Evolutionary conservation across 2,888 invertebrate species (phyloP), one percentile per base, ranked within the genome.

Genomic region (Operophtera brumata): DNA sequence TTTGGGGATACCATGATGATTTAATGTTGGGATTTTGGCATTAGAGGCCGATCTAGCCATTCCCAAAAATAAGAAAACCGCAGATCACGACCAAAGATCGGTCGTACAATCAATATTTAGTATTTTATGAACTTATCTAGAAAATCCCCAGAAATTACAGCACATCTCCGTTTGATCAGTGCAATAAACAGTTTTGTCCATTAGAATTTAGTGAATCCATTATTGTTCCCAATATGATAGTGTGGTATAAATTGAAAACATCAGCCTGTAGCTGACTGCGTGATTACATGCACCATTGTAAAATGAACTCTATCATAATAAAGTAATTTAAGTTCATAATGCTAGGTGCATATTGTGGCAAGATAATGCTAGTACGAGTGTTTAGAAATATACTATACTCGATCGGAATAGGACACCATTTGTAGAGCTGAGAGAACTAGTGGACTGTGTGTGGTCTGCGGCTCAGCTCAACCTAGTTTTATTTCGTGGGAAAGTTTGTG

Each of bases 401-500:
- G 14, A 25, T n/a, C 12, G 41, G 25, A 35, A 48, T 57, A 52
- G n/a, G 9, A 35, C 25, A 14, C 26, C 26, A 30, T 57, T 52
- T 48, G 39, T 28, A 32, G n/a, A 35, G 36, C 42, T 46, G 9
- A 2, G 9, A 14, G 40, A 13, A 20, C 20, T 32, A 2, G 20
- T 14, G 20, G 37, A 41, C 46, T 54, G 65, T 35, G 61, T 58
- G 62, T 60, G 62, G 63, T 60, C 61, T 57, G 52, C 48, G 57
- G 60, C 12, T 51, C 57, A 49, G 43, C 37, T 45, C 57, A 59
- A 48, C 59, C 64, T 66, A 67, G 66, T 65, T 70, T 63, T 64
- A 64, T 63, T 67, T 64, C 59, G 62, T 73, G 59, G 48, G 62
- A 65, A 59, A 53, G 51, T 54, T 59, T 55, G 54, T 8, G 30